Conservation (phyloP, 1,140 invertebrate genomes). For the Diabrotica undecimpunctata region DNA sequence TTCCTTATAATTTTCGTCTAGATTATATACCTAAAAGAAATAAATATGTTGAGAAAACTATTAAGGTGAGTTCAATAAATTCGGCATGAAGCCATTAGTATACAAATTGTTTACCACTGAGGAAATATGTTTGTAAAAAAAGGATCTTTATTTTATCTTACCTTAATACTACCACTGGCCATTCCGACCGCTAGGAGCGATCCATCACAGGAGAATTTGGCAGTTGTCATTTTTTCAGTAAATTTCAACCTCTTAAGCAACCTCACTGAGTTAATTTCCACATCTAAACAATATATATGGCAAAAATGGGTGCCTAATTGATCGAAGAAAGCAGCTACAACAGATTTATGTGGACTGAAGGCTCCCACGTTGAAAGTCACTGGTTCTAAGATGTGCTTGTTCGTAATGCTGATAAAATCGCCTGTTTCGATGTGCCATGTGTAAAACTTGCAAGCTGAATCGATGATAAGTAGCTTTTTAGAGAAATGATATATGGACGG, state of each 20-base stretch:
- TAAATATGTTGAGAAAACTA: background rate
- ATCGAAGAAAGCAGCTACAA: constrained; percentile 4
- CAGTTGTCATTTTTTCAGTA: constrained; percentile 5
- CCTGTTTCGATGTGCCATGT: constrained; percentile 4
- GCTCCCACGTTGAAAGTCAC: background rate
- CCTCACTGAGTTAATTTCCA: background rate
- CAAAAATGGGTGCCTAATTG: constrained; percentile 6
- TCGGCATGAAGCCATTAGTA: background rate
- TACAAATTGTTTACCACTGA: no score
- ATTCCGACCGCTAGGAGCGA: constrained; percentile 22
- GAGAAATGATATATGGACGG: background rate
- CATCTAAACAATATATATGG: constrained; percentile 4
- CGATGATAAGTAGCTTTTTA: constrained; percentile 1
- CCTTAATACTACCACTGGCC: constrained; percentile 20
- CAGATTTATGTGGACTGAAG: constrained; percentile 5
- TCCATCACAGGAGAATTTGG: constrained; percentile 17
- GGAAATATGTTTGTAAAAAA: no score
- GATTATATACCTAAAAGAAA: constrained; percentile 14
- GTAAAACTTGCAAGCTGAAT: constrained; percentile 9
- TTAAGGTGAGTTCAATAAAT: background rate
- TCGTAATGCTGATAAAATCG: background rate
- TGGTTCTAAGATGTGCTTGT: constrained; percentile 3
- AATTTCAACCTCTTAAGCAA: background rate
- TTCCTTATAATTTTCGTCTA: background rate
- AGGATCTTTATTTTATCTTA: constrained; percentile 7